phyloP scores from a whole-genome alignment of 2,888 invertebrate genomes.

The Stenchaetothrips biformis region DNA sequence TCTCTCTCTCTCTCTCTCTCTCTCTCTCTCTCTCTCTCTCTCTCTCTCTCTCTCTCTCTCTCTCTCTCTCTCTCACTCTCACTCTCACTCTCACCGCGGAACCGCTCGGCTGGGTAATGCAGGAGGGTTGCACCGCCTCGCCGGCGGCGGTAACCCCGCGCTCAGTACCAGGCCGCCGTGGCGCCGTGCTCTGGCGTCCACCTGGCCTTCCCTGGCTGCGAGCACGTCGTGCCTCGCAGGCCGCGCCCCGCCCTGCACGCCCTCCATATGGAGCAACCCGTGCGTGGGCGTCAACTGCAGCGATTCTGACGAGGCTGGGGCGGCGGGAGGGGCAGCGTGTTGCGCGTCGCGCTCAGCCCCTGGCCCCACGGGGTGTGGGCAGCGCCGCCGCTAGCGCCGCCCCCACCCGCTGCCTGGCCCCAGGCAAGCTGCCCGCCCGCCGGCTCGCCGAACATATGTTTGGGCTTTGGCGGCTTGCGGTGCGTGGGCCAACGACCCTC shows the following conservation, averaged over 20 bases:
- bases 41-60: slow-evolving; percentile 3
- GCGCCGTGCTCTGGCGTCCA: no score
- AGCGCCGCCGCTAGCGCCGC: not conserved
- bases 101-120: no score
- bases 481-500: not conserved
- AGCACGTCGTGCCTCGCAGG: not conserved
- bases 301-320: no score
- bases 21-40: slow-evolving; percentile 29
- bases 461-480: not conserved
- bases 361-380: no score
- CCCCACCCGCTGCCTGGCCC: not conserved
- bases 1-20: slow-evolving; percentile 25
- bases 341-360: not conserved
- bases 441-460: not conserved
- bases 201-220: not conserved
- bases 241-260: not conserved
- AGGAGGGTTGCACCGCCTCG: no score
- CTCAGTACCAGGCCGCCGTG: no score
- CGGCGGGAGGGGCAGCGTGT: not conserved
- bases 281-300: no score
- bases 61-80: not conserved
- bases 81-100: not conserved
- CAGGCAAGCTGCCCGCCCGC: not conserved
- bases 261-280: no score
- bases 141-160: no score